Conservation (phyloP, 1,140 invertebrate genomes). For the Halotydeus destructor region DNA sequence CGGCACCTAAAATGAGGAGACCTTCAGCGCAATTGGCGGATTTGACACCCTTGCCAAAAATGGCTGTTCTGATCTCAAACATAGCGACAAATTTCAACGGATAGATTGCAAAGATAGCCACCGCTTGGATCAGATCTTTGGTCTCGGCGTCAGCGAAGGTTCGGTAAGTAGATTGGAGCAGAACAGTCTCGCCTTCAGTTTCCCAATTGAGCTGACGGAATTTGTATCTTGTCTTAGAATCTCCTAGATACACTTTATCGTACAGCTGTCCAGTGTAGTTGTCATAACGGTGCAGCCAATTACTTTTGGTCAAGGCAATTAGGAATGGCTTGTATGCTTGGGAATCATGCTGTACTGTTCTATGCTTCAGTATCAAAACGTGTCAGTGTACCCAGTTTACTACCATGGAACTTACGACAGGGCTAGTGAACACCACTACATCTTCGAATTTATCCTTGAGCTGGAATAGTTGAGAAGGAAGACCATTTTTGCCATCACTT, state of each 20-base stretch:
- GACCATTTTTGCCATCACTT: no score
- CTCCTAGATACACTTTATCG: slow-evolving; percentile 7
- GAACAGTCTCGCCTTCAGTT: slow-evolving; percentile 1
- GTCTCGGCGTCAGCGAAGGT: background rate
- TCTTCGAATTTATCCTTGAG: no score
- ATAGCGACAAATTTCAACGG: slow-evolving; percentile 5
- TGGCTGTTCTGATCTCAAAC: slow-evolving; percentile 1
- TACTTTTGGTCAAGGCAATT: slow-evolving; percentile 1
- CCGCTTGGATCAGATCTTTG: background rate
- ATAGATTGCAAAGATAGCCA: slow-evolving; percentile 3
- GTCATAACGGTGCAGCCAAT: slow-evolving; percentile 4
- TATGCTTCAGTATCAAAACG: no score
- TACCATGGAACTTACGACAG: no score
- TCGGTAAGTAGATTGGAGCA: background rate
- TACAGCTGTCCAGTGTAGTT: background rate
- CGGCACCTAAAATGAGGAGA: slow-evolving; percentile 2
- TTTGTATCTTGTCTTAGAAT: background rate
- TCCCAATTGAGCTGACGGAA: slow-evolving; percentile 8
- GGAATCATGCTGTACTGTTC: no score
- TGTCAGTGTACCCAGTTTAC: no score
- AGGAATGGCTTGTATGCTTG: slow-evolving; percentile 1
- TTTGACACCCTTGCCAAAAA: slow-evolving; percentile 7
- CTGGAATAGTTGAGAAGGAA: no score
- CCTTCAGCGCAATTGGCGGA: slow-evolving; percentile 1
- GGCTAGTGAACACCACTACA: no score